phyloP scores from a whole-genome alignment of 1,140 invertebrate genomes.

The Penaeus japonicus region DNA sequence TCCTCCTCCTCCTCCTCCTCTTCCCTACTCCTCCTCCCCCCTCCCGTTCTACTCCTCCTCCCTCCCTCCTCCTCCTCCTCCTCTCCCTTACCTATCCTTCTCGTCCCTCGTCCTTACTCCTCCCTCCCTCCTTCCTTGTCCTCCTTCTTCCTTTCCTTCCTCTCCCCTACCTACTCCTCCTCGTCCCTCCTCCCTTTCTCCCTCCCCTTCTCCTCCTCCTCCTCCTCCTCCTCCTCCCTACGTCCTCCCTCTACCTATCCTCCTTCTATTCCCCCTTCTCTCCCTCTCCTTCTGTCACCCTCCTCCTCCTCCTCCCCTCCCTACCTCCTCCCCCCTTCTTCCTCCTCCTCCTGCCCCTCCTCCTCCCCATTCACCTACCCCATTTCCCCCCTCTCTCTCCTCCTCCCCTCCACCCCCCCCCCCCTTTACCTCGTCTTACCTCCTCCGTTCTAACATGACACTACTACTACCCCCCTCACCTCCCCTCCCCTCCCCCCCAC shows the following conservation, averaged over 20 bases:
- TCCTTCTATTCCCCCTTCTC: not conserved
- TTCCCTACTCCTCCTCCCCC: not conserved
- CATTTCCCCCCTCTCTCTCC: not conserved
- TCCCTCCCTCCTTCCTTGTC: not conserved
- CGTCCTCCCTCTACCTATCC: not conserved
- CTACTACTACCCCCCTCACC: not conserved
- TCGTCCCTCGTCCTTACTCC: not conserved
- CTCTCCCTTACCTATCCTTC: not conserved
- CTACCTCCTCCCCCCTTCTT: not conserved
- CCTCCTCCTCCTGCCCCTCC: not conserved
- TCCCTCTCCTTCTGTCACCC: too few relatives aligned
- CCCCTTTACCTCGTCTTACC: not conserved
- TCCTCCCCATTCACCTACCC: not conserved
- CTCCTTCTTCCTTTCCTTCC: too few relatives aligned
- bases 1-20: not conserved
- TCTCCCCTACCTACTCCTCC: not conserved
- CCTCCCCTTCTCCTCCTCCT: not conserved
- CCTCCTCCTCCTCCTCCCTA: not conserved
- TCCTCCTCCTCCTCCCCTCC: not conserved
- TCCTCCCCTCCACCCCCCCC: too few relatives aligned
- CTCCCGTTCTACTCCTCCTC: not conserved
- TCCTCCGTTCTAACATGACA: not conserved
- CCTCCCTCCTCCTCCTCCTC: not conserved
- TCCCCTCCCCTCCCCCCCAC: not conserved
- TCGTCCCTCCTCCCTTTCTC: too few relatives aligned